A percentile compares a stretch with the other conserved stretches of the same genome.
Conservation (phyloP, 2,113 vertebrate genomes). For the Phrynosoma blainvillii region DNA sequence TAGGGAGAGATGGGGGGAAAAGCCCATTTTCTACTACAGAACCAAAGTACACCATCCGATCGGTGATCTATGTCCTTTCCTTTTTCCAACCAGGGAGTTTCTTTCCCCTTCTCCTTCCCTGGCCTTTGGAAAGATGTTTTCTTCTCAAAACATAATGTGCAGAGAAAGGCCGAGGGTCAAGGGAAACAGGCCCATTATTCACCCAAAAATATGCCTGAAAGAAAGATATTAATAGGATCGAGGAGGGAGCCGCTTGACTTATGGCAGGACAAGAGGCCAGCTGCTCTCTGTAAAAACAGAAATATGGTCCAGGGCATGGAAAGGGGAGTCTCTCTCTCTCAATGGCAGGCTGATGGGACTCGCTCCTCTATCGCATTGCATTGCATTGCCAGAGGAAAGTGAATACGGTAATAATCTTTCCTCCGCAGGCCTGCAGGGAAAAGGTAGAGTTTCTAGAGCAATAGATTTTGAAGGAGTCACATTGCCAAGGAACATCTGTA, state of each 20-base stretch:
- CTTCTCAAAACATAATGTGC: constrained; percentile 15
- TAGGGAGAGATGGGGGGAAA: too few relatives aligned
- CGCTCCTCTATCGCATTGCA: background rate
- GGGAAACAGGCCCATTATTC: constrained; percentile 47
- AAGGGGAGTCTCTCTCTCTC: background rate
- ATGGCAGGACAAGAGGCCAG: background rate
- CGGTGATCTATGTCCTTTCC: too few relatives aligned
- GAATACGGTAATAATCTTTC: too few relatives aligned
- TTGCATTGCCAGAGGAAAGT: too few relatives aligned
- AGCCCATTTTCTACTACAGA: background rate
- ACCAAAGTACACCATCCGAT: background rate
- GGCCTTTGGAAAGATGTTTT: background rate
- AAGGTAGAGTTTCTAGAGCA: background rate
- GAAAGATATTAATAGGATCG: constrained; percentile 51
- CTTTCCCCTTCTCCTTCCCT: too few relatives aligned
- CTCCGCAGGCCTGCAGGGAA: background rate
- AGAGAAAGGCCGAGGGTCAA: constrained; percentile 29
- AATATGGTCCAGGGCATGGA: background rate
- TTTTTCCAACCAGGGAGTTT: background rate
- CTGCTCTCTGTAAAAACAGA: background rate
- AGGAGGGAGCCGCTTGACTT: constrained; percentile 51
- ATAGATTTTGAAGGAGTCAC: background rate
- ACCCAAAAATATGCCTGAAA: constrained; percentile 55
- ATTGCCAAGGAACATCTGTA: background rate
- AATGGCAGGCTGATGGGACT: background rate